A percentile compares a stretch with the other conserved stretches of the same genome.
These are phyloP conservation scores for Diorhabda sublineata DNA, from an alignment of 1,140 invertebrate species.

Conservation along the genomic window DNA sequence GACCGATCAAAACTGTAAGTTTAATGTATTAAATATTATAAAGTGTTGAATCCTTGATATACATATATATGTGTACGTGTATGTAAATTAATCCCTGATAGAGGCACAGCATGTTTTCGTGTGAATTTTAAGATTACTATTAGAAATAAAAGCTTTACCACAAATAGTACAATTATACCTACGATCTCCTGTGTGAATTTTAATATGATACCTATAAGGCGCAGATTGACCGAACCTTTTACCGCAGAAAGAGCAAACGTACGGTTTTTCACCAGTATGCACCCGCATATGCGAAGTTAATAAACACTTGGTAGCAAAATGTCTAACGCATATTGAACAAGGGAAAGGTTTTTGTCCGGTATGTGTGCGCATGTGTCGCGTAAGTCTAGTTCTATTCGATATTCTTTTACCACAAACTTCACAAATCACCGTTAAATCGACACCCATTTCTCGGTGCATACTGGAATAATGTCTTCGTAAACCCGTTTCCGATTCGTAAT, in stretches of 20 bases:
- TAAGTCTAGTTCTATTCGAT: constrained; percentile 59
- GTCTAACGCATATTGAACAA: constrained; percentile 52
- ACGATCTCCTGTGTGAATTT: constrained; percentile 39
- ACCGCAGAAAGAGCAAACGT: constrained; percentile 55
- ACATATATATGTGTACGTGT: no score
- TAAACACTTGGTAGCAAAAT: constrained; percentile 51
- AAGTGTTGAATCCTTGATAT: no score
- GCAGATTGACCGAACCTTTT: constrained; percentile 52
- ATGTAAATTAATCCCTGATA: not conserved
- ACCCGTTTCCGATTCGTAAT: constrained; percentile 31
- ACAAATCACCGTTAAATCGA: constrained; percentile 43
- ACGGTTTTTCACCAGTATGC: constrained; percentile 53
- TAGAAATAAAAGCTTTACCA: constrained; percentile 39
- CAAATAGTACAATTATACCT: constrained; percentile 43
- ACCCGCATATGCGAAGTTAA: constrained; percentile 53
- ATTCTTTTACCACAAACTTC: constrained; percentile 75
- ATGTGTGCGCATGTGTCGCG: constrained; percentile 67
- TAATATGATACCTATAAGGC: constrained; percentile 47
- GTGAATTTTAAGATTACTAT: constrained; percentile 30
- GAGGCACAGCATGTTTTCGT: constrained; percentile 28
- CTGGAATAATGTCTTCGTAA: constrained; percentile 31
- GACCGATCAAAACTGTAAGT: no score
- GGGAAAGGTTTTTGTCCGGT: constrained; percentile 50
- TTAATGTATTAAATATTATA: no score
- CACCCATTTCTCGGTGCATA: constrained; percentile 26